Base-by-base conservation (phyloP, 2,113 vertebrate genomes). In the Colaptes auratus region DNA sequence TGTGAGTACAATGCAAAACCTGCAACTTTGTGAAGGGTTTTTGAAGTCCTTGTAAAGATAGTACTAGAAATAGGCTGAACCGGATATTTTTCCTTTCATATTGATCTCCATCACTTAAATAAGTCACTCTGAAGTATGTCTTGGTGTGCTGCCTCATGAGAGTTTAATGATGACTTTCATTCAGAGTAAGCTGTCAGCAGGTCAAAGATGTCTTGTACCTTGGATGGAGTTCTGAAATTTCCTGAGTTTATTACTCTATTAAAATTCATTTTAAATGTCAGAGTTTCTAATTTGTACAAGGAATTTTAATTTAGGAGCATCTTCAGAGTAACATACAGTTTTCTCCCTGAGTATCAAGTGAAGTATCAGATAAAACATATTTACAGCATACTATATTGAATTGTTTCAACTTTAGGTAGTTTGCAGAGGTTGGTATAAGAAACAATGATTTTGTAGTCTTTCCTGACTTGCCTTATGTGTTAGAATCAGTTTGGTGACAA, bases 231-330 rank as follows among this genome's bases (percentile, higher is more conserved):
- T 92, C 76, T 80, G 91, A 80, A 96, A 94, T 85, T 95, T 92
- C 65, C 87, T 31, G 33, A 93, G 63, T 86, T 92, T 75, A 89
- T 96, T 90, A 84, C 63, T 53, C 96, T 81, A 93, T 95, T 95
- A 95, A 96, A 93, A 88, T 89, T 96, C 19, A 74, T 80, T 96
- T 95, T 87, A 97, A 96, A 97, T 96, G 95, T 95, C 96, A 95
- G 81, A 55, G 74, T 92, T 97, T 90, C 88, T 94, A 89, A 95
- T 88, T 89, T 80, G 66, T 88, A 67, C 86, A 82, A 80, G 85
- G 71, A 87, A 91, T 93, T 65, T 92, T 95, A 93, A 96, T 84
- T 90, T 96, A 95, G 95, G 87, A 91, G 69, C 50, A 72, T 96
- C 70, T 92, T 84, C 89, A 46, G 15, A 78, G 73, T 71, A 39